Base-by-base conservation (phyloP, 2,888 invertebrate species). In the Zaprionus obscuricornis region DNA sequence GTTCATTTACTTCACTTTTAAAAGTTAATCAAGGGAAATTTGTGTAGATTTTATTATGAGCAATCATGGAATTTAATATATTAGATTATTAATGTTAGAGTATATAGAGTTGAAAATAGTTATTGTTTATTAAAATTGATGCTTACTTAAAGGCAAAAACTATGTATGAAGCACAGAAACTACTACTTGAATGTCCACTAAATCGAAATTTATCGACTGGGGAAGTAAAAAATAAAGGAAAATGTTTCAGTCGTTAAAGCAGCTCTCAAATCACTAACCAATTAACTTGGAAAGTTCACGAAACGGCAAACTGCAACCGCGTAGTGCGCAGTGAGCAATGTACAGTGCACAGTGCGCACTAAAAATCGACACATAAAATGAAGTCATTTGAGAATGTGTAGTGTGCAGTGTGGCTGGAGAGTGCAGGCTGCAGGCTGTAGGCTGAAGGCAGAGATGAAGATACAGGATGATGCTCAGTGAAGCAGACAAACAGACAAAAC, bases 291-390 rank as follows among this genome's bases (percentile, higher is more conserved):
- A 81, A 77, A 87, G 73, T 77, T 75, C 66, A 65, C 74, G 74
- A 73, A 79, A 74, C 62, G 43, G 16, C 37, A 49, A 69, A 66
- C 56, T 84, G 84, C 84, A 84, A 79, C 78, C 77, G 84, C 59
- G 79, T 52, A 59, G 60, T 33, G 49, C n/a, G n/a, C n/a, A n/a
- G n/a, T n/a, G n/a, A n/a, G n/a, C n/a, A n/a, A n/a, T n/a, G n/a
- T n/a, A n/a, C 26, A n/a, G n/a, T n/a, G n/a, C n/a, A n/a, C 54
- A 67, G 66, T 24, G 56, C 50, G 69, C 74, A 78, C 69, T 78
- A 73, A 78, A 78, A 76, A 76, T 78, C 78, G 81, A 78, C 81
- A 74, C 82, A 84, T 79, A 81, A 84, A 84, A 78, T 84, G 60
- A 76, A 78, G 83, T 79, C 79, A 81, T 78, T 69, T 67, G 60